Conservation (phyloP, 1,140 invertebrate species). For the Nomia melanderi region DNA sequence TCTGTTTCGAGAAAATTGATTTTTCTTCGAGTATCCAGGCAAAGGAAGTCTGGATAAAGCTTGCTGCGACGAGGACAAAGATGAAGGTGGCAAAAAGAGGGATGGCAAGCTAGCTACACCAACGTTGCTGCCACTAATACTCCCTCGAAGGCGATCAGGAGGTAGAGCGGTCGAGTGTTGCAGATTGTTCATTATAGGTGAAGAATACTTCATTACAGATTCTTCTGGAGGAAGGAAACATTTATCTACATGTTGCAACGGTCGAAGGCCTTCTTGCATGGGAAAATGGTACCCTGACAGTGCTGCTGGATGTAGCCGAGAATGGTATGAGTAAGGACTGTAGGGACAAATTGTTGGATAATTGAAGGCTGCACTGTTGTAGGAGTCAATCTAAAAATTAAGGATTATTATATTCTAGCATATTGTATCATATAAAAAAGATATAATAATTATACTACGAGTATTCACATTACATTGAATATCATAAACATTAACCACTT, state of each 20-base stretch:
- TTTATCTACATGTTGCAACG: slow-evolving; percentile 43
- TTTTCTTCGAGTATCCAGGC: slow-evolving; percentile 8
- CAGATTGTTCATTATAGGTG: background rate
- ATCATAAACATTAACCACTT: no score
- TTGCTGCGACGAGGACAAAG: slow-evolving; percentile 42
- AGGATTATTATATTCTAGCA: no score
- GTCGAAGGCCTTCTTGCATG: slow-evolving; percentile 41
- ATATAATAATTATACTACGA: no score
- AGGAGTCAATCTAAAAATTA: slow-evolving; percentile 65
- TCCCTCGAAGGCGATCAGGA: slow-evolving; percentile 34
- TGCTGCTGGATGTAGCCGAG: slow-evolving; percentile 45
- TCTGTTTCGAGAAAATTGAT: slow-evolving; percentile 38
- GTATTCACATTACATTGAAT: no score
- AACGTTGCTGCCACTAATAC: slow-evolving; percentile 4
- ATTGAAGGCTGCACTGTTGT: slow-evolving; percentile 44
- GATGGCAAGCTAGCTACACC: slow-evolving; percentile 14
- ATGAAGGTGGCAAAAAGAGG: slow-evolving; percentile 22
- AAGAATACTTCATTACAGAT: slow-evolving; percentile 36
- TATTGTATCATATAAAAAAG: no score
- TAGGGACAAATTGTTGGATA: slow-evolving; percentile 59
- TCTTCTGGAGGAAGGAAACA: slow-evolving; percentile 30
- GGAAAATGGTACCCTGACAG: slow-evolving; percentile 39
- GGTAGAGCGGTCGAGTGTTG: slow-evolving; percentile 33
- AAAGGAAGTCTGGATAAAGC: slow-evolving; percentile 16
- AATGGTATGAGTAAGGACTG: slow-evolving; percentile 42